These are phyloP conservation scores for Amphilophus citrinellus DNA, from an alignment of 2,113 vertebrate genomes.

Conservation along the genomic window DNA sequence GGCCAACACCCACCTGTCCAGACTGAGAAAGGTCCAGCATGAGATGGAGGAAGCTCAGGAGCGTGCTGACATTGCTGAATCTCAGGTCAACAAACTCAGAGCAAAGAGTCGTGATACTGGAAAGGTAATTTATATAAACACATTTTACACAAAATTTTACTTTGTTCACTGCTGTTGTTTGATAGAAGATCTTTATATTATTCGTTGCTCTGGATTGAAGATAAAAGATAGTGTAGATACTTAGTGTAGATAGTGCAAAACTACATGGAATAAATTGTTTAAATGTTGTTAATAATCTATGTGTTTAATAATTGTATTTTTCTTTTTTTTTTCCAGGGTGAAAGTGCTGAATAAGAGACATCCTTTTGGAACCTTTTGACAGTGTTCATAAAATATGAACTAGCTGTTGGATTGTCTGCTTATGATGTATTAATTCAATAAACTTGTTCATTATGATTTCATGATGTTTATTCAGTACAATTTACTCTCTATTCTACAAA, in stretches of 20 bases:
- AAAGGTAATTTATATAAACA: too few relatives aligned
- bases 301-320: background rate
- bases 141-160: too few relatives aligned
- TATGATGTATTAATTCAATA: slow-evolving; percentile 22
- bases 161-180: background rate
- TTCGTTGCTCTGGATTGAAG: too few relatives aligned
- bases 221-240: background rate
- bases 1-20: too few relatives aligned
- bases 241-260: too few relatives aligned
- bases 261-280: background rate
- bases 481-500: background rate
- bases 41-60: too few relatives aligned
- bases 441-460: background rate
- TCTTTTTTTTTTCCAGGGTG: slow-evolving; percentile 8
- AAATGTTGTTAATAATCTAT: background rate
- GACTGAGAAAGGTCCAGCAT: too few relatives aligned
- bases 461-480: background rate
- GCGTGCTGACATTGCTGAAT: too few relatives aligned
- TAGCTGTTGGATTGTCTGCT: background rate
- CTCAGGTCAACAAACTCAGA: too few relatives aligned
- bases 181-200: background rate
- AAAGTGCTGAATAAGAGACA: slow-evolving; percentile 31
- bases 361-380: background rate
- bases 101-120: too few relatives aligned
- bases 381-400: slow-evolving; percentile 51